Evolutionary conservation across 2,888 invertebrate species (phyloP), one percentile per base, ranked within the genome.

Genomic region (Chouioia cunea): DNA sequence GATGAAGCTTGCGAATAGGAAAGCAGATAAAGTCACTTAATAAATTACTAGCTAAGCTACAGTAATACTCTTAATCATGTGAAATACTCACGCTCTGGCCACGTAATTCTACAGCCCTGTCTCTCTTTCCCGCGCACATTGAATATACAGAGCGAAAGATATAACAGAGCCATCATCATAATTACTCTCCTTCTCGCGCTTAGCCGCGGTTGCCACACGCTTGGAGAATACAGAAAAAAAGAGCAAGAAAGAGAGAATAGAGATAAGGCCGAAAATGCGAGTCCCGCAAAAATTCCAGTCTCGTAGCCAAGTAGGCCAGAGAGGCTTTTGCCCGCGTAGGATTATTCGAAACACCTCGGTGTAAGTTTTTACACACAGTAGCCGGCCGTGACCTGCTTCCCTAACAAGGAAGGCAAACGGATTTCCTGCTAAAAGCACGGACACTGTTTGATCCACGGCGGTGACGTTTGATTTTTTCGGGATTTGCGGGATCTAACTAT

Each of bases 341-440:
- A 36, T 16, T 48, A 48, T 10, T 60, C 65, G 59, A 58, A 57
- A 75, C 75, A 76, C 54, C 68, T 66, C 62, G 64, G 64, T 74
- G n/a, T 76, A 80, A 80, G 75, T 81, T 80, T 79, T 78, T 79
- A 80, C 78, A 79, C 75, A 78, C 75, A 71, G 54, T 14, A 47
- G 70, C 60, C 73, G 76, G 73, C 77, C 80, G 79, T 80, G 80
- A 80, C 80, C 78, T 78, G 81, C 78, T 78, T 80, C 76, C 73
- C 71, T 74, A 77, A 77, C 57, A n/a, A n/a, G n/a, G n/a, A n/a
- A 12, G 52, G 15, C 18, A 46, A 8, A 12, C 27, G 12, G 20
- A 2, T 36, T 36, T 36, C 14, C 22, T 52, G 20, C 15, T 14
- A 46, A 52, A 50, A 47, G 58, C 63, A 48, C 16, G 56, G 27